phyloP scores from a whole-genome alignment of 2,113 vertebrate species.

The Artemisiospiza belli region DNA sequence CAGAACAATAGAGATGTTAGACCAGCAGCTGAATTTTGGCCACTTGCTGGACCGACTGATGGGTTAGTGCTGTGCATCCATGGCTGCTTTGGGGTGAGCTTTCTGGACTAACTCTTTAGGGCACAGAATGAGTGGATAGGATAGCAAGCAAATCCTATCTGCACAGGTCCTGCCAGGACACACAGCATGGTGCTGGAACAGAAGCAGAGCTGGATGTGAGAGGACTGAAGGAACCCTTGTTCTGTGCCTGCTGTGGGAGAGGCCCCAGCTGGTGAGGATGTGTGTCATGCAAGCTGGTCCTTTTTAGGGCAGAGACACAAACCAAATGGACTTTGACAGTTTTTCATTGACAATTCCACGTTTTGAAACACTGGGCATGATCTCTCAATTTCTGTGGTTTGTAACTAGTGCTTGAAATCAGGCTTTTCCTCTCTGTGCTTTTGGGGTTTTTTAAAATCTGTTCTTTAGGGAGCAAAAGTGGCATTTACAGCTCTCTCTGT shows the following conservation, averaged over 20 bases:
- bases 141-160: not conserved
- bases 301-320: not conserved
- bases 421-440: not conserved
- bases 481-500: not conserved
- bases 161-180: rapidly evolving
- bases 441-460: not conserved
- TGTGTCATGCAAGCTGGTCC: not conserved
- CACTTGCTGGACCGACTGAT: not conserved
- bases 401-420: not conserved
- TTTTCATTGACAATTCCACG: not conserved
- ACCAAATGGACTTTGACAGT: not conserved
- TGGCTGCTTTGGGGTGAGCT: not conserved
- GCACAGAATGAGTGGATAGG: not conserved
- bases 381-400: not conserved
- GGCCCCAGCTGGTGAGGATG: not conserved
- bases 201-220: not conserved
- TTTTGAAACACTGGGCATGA: not conserved
- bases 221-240: not conserved
- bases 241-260: not conserved
- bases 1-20: not conserved
- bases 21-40: not conserved
- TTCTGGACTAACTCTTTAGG: not conserved
- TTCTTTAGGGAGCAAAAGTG: not conserved
- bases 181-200: not conserved
- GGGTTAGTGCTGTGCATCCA: not conserved